These are phyloP conservation scores for Poeciliopsis infans DNA, from an alignment of 2,797 vertebrate genomes.

Conservation along the genomic window DNA sequence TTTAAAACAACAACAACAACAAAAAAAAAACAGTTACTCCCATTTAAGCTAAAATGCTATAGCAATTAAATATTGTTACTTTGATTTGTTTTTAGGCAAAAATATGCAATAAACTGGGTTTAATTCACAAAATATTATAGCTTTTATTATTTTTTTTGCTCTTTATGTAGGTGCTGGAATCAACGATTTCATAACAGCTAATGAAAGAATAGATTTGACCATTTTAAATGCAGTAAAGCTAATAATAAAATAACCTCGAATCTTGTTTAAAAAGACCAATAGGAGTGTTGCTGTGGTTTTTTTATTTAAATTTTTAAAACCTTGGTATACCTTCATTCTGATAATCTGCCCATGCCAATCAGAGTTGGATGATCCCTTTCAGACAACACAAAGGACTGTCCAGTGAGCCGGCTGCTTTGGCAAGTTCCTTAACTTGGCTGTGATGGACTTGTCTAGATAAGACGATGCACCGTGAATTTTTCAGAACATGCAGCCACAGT, in stretches of 20 bases:
- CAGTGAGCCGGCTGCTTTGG: conserved; percentile 19
- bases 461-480: conserved; percentile 33
- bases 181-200: neutral
- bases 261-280: neutral
- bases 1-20: too few species aligned
- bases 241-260: neutral
- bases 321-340: neutral
- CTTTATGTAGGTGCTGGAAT: neutral
- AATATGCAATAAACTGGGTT: neutral
- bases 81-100: neutral
- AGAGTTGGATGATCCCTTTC: neutral
- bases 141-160: neutral
- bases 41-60: neutral
- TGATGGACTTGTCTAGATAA: conserved; percentile 32
- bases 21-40: neutral
- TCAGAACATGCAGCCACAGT: conserved; percentile 18
- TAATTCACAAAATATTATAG: neutral
- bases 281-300: neutral
- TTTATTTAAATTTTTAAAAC: neutral
- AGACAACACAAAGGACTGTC: conserved; percentile 15
- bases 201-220: neutral
- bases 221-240: neutral
- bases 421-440: conserved; percentile 9
- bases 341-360: neutral
- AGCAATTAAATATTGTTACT: neutral